phyloP scores from a whole-genome alignment of 1,140 invertebrate species.

The Caerostris darwini region DNA sequence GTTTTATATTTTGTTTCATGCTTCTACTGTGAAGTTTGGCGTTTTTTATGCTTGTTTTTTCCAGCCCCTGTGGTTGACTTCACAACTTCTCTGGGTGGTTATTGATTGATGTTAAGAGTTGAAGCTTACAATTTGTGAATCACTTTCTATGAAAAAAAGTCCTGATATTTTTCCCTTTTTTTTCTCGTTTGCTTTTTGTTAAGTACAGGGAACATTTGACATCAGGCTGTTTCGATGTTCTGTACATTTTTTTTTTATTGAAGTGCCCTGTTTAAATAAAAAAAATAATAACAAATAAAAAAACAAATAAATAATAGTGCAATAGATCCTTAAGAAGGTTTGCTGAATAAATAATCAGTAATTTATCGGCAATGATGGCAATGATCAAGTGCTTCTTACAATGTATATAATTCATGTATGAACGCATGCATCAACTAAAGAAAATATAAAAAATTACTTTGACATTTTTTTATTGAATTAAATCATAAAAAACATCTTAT shows the following conservation, averaged over 20 bases:
- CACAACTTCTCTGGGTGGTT: neutral
- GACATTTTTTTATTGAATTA: too few relatives aligned
- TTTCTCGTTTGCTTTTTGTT: conserved; percentile 17
- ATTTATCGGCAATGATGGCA: too few relatives aligned
- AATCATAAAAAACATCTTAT: too few relatives aligned
- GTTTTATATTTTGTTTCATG: conserved; percentile 46
- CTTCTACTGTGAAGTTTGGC: neutral
- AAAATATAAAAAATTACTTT: too few relatives aligned
- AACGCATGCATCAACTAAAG: too few relatives aligned
- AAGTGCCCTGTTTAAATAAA: too few relatives aligned
- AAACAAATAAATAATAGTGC: too few relatives aligned
- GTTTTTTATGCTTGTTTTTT: conserved; percentile 1
- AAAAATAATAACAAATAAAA: too few relatives aligned
- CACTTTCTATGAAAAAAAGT: neutral
- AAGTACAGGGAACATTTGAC: conserved; percentile 8
- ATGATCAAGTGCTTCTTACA: too few relatives aligned
- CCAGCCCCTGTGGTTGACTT: conserved; percentile 55
- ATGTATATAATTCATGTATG: too few relatives aligned
- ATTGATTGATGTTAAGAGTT: conserved; percentile 59
- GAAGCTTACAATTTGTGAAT: conserved; percentile 37
- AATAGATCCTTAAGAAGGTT: too few relatives aligned
- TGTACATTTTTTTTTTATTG: neutral
- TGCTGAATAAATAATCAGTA: too few relatives aligned
- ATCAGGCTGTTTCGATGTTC: neutral
- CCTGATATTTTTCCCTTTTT: neutral